A percentile compares a stretch with the other conserved stretches of the same genome.
These are phyloP conservation scores for Zosterops borbonicus DNA, from an alignment of 2,113 vertebrate species.

Conservation along the genomic window DNA sequence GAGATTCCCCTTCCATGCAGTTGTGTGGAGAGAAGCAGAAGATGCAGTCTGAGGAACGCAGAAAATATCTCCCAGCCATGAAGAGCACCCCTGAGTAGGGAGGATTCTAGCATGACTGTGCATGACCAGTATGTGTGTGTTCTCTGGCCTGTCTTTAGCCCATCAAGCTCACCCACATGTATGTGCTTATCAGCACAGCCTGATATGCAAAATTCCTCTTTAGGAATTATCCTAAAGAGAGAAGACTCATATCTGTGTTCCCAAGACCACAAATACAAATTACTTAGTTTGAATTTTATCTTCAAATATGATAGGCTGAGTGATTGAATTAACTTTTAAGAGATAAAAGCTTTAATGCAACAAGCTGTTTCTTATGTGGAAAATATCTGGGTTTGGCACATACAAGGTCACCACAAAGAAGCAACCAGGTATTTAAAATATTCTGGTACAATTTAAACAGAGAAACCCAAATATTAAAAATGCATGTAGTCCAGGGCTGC, in stretches of 20 bases:
- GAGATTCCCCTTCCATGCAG: accelerated
- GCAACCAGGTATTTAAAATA: background rate
- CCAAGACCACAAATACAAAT: background rate
- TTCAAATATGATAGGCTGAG: background rate
- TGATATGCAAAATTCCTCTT: background rate
- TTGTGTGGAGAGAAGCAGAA: background rate
- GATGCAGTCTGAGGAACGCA: background rate
- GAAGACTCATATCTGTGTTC: background rate
- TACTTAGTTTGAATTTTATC: background rate
- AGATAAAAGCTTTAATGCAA: background rate
- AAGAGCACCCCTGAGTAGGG: accelerated
- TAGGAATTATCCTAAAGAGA: background rate
- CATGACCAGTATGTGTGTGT: accelerated
- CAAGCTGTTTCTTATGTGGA: background rate
- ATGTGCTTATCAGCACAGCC: background rate
- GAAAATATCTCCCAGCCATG: accelerated
- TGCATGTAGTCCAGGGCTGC: background rate
- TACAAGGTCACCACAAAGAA: background rate
- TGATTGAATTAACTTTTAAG: background rate
- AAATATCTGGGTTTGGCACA: background rate
- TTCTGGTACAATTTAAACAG: background rate
- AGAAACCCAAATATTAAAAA: background rate
- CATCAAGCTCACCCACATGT: accelerated
- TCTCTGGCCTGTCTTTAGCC: background rate
- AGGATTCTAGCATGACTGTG: accelerated